Percentiles rank a stretch among this genome's conserved stretches.
Conservation (phyloP, 2,797 vertebrate species). For the Coluber constrictor region DNA sequence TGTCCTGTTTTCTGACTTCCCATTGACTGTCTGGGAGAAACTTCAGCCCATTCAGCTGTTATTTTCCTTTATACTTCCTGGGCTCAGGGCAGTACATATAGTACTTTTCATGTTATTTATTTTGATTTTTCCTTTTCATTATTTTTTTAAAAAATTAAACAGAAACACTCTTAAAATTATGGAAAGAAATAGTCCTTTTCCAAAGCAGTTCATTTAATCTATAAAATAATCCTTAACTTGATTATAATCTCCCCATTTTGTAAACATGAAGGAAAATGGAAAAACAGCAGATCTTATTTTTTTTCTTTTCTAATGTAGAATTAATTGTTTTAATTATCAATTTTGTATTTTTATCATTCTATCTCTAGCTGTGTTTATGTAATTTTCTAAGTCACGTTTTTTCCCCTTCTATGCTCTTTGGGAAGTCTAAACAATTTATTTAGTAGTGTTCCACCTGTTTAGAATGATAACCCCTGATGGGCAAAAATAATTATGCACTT, state of each 20-base stretch:
- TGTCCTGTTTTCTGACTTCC: not conserved
- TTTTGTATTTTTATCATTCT: not conserved
- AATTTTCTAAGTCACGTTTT: not conserved
- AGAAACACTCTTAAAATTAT: not conserved
- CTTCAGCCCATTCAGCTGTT: not conserved
- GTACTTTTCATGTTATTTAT: not conserved
- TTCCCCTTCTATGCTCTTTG: not conserved
- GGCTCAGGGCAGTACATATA: not conserved
- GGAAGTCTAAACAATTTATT: slow-evolving; percentile 9
- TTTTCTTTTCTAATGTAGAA: slow-evolving; percentile 4
- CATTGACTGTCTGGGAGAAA: not conserved
- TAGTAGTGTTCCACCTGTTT: slow-evolving; percentile 1
- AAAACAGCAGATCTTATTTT: not conserved
- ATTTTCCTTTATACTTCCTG: not conserved
- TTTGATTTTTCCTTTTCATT: not conserved
- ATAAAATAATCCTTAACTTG: not conserved
- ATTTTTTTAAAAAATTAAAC: not conserved
- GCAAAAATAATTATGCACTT: not conserved
- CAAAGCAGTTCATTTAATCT: not conserved
- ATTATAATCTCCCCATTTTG: not conserved
- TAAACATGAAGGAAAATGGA: not conserved
- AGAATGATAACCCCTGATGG: slow-evolving; percentile 6
- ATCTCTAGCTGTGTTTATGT: not conserved
- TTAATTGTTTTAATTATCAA: not conserved
- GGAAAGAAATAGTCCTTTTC: not conserved